Evolutionary conservation across 2,888 invertebrate species (phyloP).

Genomic region (Dicranocentrus wangi): DNA sequence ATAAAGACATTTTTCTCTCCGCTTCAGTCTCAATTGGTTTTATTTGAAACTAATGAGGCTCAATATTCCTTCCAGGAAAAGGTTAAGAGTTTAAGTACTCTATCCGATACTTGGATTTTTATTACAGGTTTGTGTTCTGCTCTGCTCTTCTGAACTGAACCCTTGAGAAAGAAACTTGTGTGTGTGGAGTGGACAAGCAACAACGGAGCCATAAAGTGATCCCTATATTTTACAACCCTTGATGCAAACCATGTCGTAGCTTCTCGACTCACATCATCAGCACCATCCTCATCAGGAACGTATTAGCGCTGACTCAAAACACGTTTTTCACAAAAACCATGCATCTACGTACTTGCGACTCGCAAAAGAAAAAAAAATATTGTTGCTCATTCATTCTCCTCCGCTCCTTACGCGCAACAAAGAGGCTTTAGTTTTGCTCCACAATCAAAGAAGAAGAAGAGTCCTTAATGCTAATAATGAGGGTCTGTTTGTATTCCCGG

Average conservation of each 20-base stretch:
- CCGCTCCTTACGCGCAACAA: background rate
- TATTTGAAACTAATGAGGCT: conserved; percentile 62
- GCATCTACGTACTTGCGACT: background rate
- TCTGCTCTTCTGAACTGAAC: background rate
- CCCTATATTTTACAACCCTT: conserved; percentile 32
- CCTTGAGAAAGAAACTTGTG: background rate
- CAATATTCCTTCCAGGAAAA: conserved; percentile 60
- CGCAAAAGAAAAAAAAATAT: conserved; percentile 28
- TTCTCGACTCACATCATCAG: conserved; percentile 18
- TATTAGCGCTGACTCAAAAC: no score
- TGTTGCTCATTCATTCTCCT: conserved; percentile 19
- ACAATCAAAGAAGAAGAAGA: background rate
- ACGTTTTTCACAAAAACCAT: no score
- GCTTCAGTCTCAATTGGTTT: conserved; percentile 20
- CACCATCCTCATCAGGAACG: no score
- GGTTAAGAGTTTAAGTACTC: conserved; percentile 62
- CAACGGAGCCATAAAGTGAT: no score
- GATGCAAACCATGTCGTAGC: conserved; percentile 16
- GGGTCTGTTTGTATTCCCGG: conserved; percentile 46
- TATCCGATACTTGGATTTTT: conserved; percentile 45
- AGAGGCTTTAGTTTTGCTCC: background rate
- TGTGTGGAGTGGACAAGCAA: background rate
- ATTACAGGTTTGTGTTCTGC: conserved; percentile 47
- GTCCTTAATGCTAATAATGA: conserved; percentile 15
- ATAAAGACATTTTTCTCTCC: conserved; percentile 35